A percentile compares a stretch with the other conserved stretches of the same genome.
phyloP scores from a whole-genome alignment of 53 echinoderm and acorn worm genomes.

The Henricia sp. region DNA sequence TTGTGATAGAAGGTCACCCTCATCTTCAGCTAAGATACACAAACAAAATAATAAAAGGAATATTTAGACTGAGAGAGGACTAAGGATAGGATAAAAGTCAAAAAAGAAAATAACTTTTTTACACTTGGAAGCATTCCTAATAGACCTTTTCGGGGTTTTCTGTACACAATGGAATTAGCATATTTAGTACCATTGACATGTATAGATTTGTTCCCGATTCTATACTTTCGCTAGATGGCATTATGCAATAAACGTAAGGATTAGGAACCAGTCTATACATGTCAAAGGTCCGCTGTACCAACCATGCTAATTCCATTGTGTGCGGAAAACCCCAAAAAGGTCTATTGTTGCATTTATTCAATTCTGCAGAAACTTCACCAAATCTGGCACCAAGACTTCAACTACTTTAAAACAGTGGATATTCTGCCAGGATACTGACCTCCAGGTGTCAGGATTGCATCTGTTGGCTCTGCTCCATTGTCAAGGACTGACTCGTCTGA shows the following conservation, averaged over 20 bases:
- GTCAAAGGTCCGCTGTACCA: no score
- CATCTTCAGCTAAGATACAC: slow-evolving; percentile 34
- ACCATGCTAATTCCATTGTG: no score
- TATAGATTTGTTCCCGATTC: no score
- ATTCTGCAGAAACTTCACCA: background rate
- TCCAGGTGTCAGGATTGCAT: slow-evolving; percentile 40
- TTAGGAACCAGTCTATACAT: no score
- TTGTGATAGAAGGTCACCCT: slow-evolving; percentile 42
- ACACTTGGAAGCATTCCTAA: no score
- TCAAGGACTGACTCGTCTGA: slow-evolving; percentile 40
- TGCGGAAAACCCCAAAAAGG: no score
- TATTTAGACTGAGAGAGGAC: background rate
- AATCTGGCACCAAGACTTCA: background rate
- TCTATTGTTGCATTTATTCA: background rate
- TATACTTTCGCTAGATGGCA: no score
- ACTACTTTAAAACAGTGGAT: background rate
- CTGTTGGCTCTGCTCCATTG: slow-evolving; percentile 51
- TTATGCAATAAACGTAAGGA: no score
- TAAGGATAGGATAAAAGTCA: background rate
- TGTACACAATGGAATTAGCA: no score
- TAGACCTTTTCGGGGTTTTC: no score
- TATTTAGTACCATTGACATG: no score
- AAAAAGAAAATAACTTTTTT: no score
- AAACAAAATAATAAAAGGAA: background rate
- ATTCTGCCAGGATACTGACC: background rate